Evolutionary conservation across 1,140 invertebrate species (phyloP), one percentile per base, ranked within the genome.

Genomic region (Ceratitis capitata): DNA sequence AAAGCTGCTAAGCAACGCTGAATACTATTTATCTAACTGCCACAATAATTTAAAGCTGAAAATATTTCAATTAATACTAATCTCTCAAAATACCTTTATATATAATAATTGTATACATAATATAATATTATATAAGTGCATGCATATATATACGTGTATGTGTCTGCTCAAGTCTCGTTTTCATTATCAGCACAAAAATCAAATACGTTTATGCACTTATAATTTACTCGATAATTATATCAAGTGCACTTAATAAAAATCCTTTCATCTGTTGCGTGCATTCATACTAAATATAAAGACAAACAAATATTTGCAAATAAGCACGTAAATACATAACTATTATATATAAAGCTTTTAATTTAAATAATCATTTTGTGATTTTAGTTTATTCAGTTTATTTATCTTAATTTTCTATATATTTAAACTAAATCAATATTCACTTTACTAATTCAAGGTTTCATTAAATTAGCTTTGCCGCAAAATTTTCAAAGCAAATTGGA

Each of bases 361-460:
- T 78, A 10, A 78, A 78, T 47, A 78, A 78, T 45, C 39, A 78
- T 78, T 78, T 45, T 29, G n/a, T 23, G 39, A 1, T 61, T 26
- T 78, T 78, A 45, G 32, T 47, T 12, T 47, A 47, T 56, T 56
- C n/a, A n/a, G n/a, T 56, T 56, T 78, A 45, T 78, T 47, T 78
- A 78, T 78, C 45, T 78, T 78, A 1, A 12, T 42, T 42, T 23
- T n/a, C 12, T 45, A 78, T 47, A 14, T 14, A 69, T 69, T 69
- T 69, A 78, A 78, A 78, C 69, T 78, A 78, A 78, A 78, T 78
- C 69, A 47, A 78, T 78, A 78, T 12, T 7, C 69, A 78, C 69
- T 78, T 78, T n/a, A 19, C 69, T 78, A 78, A 78, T 39, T 78
- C 69, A 78, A 78, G 69, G 69, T 45, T 78, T 78, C 42, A 14